Evolutionary conservation across 2,888 invertebrate genomes (phyloP), one percentile per base, ranked within the genome.

Genomic region (Cynaeus angustus): DNA sequence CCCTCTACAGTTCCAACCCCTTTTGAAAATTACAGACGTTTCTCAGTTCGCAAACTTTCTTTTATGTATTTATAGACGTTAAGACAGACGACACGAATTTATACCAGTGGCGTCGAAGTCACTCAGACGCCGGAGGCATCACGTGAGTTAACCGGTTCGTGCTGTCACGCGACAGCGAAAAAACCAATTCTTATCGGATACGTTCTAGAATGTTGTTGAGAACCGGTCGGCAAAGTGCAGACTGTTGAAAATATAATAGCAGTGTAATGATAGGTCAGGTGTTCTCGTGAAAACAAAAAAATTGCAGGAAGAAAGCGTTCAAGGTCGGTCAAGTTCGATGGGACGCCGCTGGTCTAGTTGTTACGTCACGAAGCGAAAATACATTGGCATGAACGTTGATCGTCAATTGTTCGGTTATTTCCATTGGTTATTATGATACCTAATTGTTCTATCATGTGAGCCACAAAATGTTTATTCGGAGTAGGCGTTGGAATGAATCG

Each of bases 241-340:
- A 21, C 21, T 21, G 21, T 21, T 21, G 21, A 21, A 21, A 21
- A 21, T 21, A 21, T 21, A 21, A 21, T 21, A 21, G 21, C 21
- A 21, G 21, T 21, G 21, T 21, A 21, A 21, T 21, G 21, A 21
- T 21, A 21, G 21, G 21, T 21, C 21, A 21, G 21, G 21, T 21
- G 21, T 21, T 21, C 21, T 21, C 21, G 7, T 33, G 33, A 7
- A 9, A n/a, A 33, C 33, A n/a, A 33, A n/a, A 33, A n/a, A 33
- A 33, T n/a, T 1, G 21, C 21, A 4, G 4, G 6, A 33, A n/a
- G 33, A 33, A 33, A 33, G 46, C 46, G 46, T 46, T 46, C 46
- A 46, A 46, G 46, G 46, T 46, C 46, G 46, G 46, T 16, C 46
- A 46, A 46, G 46, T 46, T 46, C 46, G 46, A 46, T 16, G 46